Conservation (phyloP, 2,888 invertebrate species). For the Cetonia aurata region DNA sequence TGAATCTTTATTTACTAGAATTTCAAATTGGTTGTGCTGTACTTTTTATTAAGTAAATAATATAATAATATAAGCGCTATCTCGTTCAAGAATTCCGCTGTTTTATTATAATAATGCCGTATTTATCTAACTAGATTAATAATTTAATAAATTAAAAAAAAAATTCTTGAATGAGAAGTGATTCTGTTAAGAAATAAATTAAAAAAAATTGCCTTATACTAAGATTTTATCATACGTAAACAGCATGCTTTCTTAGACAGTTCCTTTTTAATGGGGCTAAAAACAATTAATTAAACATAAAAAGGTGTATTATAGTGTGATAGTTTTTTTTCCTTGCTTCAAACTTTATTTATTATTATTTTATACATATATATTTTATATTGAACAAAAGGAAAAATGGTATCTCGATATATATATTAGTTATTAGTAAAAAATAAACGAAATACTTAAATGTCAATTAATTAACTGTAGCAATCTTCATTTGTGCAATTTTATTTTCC, state of each 20-base stretch:
- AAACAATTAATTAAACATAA: constrained; percentile 9
- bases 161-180: constrained; percentile 13
- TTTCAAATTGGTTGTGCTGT: constrained; percentile 19
- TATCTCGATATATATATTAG: not conserved
- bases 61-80: not conserved
- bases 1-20: not conserved
- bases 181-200: not conserved
- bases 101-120: not conserved
- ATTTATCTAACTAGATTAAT: constrained; percentile 1
- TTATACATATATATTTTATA: constrained; percentile 1
- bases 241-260: constrained; percentile 22
- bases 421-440: not conserved
- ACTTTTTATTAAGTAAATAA: not conserved
- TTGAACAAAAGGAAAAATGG: constrained; percentile 7
- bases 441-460: constrained; percentile 29
- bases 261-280: constrained; percentile 3
- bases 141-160: not conserved
- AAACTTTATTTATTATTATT: constrained; percentile 28
- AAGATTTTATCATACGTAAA: constrained; percentile 18
- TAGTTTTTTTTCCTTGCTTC: constrained; percentile 25
- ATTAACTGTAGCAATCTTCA: not conserved
- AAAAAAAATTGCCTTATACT: constrained; percentile 17
- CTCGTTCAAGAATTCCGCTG: constrained; percentile 6
- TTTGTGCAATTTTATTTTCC: constrained; percentile 30
- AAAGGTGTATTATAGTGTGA: constrained; percentile 26